Conservation (phyloP, 1,140 invertebrate genomes). For the Mercenaria mercenaria region DNA sequence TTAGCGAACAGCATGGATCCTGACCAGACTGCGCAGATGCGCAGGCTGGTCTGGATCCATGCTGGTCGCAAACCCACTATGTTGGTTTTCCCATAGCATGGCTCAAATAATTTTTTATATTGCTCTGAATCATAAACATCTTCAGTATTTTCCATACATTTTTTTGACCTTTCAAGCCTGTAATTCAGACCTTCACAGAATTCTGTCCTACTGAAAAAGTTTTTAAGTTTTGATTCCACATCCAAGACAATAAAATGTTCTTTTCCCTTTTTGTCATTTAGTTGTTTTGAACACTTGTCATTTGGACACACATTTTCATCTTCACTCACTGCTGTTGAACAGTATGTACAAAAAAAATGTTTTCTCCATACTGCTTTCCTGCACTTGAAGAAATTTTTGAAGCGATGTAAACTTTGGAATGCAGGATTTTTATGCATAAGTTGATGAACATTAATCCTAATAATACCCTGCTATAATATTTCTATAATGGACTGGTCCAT, state of each 20-base stretch:
- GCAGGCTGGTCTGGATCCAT: no score
- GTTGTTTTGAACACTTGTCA: not conserved
- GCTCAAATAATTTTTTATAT: no score
- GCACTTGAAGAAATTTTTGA: not conserved
- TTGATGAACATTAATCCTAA: conserved; percentile 43
- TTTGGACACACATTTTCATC: not conserved
- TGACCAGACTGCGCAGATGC: no score
- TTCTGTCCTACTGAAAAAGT: not conserved
- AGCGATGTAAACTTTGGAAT: not conserved
- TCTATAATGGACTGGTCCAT: no score
- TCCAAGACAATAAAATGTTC: not conserved
- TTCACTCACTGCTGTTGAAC: not conserved
- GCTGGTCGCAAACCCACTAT: no score
- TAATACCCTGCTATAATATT: no score
- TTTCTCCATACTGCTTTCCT: not conserved
- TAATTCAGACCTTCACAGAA: not conserved
- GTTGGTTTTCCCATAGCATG: no score
- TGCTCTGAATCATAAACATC: not conserved
- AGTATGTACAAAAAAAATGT: not conserved
- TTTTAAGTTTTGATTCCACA: not conserved
- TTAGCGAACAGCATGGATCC: no score
- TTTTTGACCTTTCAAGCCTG: not conserved
- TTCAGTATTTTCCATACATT: not conserved
- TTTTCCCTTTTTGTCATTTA: not conserved
- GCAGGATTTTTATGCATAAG: not conserved